Base-by-base conservation (phyloP, 2,888 invertebrate genomes). In the Linnaemya tessellans region DNA sequence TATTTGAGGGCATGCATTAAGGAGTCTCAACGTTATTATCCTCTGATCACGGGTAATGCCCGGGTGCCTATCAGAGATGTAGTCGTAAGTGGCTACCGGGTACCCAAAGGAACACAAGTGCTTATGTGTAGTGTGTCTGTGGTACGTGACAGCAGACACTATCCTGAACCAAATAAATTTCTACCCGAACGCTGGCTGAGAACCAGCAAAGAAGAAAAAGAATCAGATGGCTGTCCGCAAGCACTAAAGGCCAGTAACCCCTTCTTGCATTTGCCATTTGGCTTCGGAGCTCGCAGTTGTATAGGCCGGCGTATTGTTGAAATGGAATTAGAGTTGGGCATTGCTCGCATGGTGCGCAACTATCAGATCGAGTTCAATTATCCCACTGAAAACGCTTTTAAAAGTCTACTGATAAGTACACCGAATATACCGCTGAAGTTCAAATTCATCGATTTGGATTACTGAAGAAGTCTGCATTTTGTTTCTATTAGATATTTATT, bases 1-100 rank as follows among this genome's bases (percentile, higher is more conserved):
- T 97, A 96, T 89, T 89, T 97, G 18, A 95, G 94, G 77, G 96
- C 96, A 0, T 96, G 96, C 88, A 93, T 97, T 20, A 97, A 96
- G 89, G 97, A 97, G 90, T 93, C 95, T 0, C 91, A 96, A 84
- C 93, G 96, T 83, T 3, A 95, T 0, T 93, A 94, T 87, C 95
- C 95, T 0, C 93, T 95, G 0, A 93, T 93, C 0, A 89, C 94
- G 9, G 95, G 94, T 0, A 95, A 94, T 87, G 89, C 94, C 0
- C 93, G 96, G 84, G 91, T 91, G 43, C 92, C 94, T 46, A 91
- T 92, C 0, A 93, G 93, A 43, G 95, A 96, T 80, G 92, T 94
- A 25, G 93, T 94, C 10, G 88, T 96, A 0, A 93, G 94, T 64
- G 95, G 95, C 18, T 96, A 95, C 88, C 90, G 90, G 75, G 93